Evolutionary conservation across 2,888 invertebrate species (phyloP).

Genomic region (Drosophila nigricruria): DNA sequence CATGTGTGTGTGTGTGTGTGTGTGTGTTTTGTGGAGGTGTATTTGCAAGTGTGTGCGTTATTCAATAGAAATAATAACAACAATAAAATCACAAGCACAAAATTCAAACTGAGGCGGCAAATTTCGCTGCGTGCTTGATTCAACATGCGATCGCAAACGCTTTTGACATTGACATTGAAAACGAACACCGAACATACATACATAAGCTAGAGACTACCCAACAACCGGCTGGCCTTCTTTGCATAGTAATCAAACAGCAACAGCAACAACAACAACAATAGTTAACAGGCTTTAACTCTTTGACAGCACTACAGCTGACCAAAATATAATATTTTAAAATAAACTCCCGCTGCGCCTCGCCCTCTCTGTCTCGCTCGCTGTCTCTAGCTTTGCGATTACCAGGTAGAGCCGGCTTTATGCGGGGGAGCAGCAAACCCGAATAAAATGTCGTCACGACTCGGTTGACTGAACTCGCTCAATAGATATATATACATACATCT

Average conservation of each 20-base stretch:
- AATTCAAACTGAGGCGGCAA: slow-evolving; percentile 27
- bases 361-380: background rate
- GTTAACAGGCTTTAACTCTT: slow-evolving; percentile 25
- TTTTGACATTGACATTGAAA: slow-evolving; percentile 77
- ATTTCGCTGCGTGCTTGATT: slow-evolving; percentile 61
- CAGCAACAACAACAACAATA: slow-evolving; percentile 14
- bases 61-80: slow-evolving; percentile 40
- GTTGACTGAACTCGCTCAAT: slow-evolving; percentile 66
- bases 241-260: slow-evolving; percentile 45
- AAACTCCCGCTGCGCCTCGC: background rate
- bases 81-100: slow-evolving; percentile 23
- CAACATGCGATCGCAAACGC: slow-evolving; percentile 71
- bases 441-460: slow-evolving; percentile 59
- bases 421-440: slow-evolving; percentile 27
- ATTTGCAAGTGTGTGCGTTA: slow-evolving; percentile 21
- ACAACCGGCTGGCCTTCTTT: slow-evolving; percentile 74
- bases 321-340: slow-evolving; percentile 28
- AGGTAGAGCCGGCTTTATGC: slow-evolving; percentile 26
- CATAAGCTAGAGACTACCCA: slow-evolving; percentile 23
- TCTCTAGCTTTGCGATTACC: background rate
- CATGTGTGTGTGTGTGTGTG: background rate
- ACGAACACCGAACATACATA: slow-evolving; percentile 15
- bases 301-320: slow-evolving; percentile 26
- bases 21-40: too few species aligned
- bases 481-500: background rate